Evolutionary conservation across 2,113 vertebrate genomes (phyloP), one percentile per base, ranked within the genome.

Genomic region (Ctenodactylus gundi): DNA sequence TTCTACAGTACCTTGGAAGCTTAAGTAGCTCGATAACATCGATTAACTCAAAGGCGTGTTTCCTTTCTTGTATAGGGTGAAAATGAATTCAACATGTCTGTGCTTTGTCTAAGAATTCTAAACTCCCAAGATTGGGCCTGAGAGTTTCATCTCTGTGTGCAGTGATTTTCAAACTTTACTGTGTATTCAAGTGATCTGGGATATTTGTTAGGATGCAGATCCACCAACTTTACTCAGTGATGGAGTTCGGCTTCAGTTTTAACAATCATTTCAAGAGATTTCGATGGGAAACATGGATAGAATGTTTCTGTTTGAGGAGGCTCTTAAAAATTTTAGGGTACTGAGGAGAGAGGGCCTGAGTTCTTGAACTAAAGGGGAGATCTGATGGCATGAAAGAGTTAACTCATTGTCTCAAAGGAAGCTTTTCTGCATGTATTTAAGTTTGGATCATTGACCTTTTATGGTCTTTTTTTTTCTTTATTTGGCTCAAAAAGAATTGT

Each of bases 61-160:
- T 83, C n/a, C 21, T 39, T 90, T 55, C 36, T 91, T 84, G n/a
- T 55, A 77, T 60, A 91, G 31, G 23, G 18, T 78, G 41, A 87
- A 91, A 86, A 95, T 86, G 91, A 93, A 83, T 84, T 88, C 49
- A 83, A 34, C 20, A 93, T 57, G 58, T 80, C 53, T 86, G 21
- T 95, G n/a, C n/a, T n/a, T n/a, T n/a, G 46, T 92, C 46, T 68
- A 53, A 75, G 12, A n/a, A 70, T 67, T 27, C 60, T 55, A 72
- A 77, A 93, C 94, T 94, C 41, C 44, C 60, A 97, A 75, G 44
- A 62, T 8, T 12, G 60, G 17, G 29, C n/a, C 51, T 62, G 57
- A 95, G 53, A 78, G 12, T 95, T 80, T 82, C 36, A 55, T 78
- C 36, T 20, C 15, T 76, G 23, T 49, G 14, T 65, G 2, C 25